These are phyloP conservation scores for Phyto melanocephala DNA, from an alignment of 2,888 invertebrate species.

Conservation along the genomic window DNA sequence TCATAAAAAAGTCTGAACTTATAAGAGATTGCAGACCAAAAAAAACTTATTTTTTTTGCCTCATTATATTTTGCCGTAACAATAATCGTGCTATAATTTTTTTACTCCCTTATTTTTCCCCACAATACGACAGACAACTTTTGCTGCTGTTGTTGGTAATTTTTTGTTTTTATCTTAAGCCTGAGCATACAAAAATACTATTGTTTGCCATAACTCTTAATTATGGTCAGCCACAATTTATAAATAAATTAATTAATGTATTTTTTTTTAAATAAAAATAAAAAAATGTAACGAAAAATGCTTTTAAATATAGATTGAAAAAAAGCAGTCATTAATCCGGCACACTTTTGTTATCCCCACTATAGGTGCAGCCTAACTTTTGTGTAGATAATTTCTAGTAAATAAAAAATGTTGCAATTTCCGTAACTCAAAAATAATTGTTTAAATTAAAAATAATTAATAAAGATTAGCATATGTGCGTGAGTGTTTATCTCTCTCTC, in stretches of 20 bases:
- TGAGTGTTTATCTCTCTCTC: background rate
- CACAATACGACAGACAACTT: too few relatives aligned
- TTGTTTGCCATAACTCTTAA: conserved; percentile 5
- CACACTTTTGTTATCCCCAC: background rate
- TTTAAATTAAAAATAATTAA: background rate
- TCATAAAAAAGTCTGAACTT: too few relatives aligned
- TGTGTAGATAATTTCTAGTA: too few relatives aligned
- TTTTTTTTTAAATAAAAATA: background rate
- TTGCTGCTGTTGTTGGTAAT: background rate
- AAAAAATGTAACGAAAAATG: conserved; percentile 7
- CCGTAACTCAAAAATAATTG: conserved; percentile 16
- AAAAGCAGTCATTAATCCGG: conserved; percentile 13
- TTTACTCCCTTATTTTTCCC: too few relatives aligned
- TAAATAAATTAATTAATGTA: background rate
- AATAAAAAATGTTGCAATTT: conserved; percentile 41
- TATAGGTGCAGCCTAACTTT: too few relatives aligned
- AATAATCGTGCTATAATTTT: too few relatives aligned
- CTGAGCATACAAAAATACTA: background rate
- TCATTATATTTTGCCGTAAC: too few relatives aligned
- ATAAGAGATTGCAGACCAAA: too few relatives aligned
- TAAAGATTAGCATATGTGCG: background rate
- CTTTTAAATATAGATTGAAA: background rate
- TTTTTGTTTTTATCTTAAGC: background rate
- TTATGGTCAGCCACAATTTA: conserved; percentile 34
- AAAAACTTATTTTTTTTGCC: too few relatives aligned